Percentiles rank a stretch among this genome's conserved stretches.
Conservation (phyloP, 35 echinoderm and acorn worm genomes). For the Heliocidaris erythrogramma region DNA sequence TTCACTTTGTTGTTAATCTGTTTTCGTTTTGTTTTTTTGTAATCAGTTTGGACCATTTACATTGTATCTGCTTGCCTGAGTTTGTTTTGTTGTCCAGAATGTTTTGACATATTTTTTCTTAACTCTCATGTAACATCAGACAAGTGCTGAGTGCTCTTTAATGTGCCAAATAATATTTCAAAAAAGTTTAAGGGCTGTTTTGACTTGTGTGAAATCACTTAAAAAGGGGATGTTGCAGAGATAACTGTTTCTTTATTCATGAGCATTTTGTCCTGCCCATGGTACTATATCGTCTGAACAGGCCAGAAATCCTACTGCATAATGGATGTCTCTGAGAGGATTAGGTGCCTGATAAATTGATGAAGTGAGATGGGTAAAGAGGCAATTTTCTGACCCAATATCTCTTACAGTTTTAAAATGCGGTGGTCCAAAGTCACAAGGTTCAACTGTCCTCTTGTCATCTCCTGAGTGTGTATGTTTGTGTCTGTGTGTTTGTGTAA, state of each 20-base stretch:
- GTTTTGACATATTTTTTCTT: too few species aligned
- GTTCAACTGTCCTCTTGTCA: too few species aligned
- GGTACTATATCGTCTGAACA: neutral
- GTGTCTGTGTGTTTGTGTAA: too few species aligned
- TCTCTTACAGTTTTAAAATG: neutral
- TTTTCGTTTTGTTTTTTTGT: too few species aligned
- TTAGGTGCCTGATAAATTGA: neutral
- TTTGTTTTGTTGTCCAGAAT: too few species aligned
- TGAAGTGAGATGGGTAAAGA: neutral
- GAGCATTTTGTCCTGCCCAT: neutral
- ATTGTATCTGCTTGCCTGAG: too few species aligned
- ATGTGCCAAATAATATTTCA: neutral
- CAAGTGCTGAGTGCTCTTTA: too few species aligned
- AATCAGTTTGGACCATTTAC: too few species aligned
- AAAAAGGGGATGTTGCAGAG: neutral
- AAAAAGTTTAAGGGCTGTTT: neutral
- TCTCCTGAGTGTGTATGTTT: too few species aligned
- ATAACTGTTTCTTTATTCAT: neutral
- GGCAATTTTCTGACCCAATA: neutral
- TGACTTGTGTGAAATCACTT: neutral
- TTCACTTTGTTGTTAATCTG: too few species aligned
- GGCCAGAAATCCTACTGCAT: neutral
- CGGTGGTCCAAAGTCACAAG: too few species aligned
- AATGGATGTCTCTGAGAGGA: neutral
- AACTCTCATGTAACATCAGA: too few species aligned